Evolutionary conservation across 2,888 invertebrate species (phyloP), one percentile per base, ranked within the genome.

Genomic region (Philaethria dido): DNA sequence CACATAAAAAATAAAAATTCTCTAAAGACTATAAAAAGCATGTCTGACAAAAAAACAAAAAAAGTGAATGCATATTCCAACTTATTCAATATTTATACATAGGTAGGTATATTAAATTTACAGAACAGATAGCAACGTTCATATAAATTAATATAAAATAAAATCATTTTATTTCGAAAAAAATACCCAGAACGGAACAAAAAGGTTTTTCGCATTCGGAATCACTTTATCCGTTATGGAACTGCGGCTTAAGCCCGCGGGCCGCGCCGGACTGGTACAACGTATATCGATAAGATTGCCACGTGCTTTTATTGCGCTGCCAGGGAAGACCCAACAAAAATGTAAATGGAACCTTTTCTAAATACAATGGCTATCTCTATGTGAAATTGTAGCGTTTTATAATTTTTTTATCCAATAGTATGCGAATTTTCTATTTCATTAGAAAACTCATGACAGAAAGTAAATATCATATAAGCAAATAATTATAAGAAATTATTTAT

Each of bases 271-370:
- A 75, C 74, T 73, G 78, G 74, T 78, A 87, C 89, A 89, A 80
- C 84, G 81, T 82, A 88, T 87, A 85, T 89, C 89, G 86, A 89
- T 86, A 87, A 89, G 87, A 87, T 81, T 81, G 78, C 78, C 77
- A 78, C 79, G 75, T 82, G 83, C 77, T 87, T 88, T 87, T 85
- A 88, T 88, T 86, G 88, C 88, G 83, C 78, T 76, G 78, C 74
- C 74, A 77, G 76, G 76, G 78, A 81, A 81, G 81, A 80, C 74
- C 74, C 71, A 62, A 70, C 70, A 81, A 82, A 83, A 84, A 82
- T 82, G 78, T 80, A 84, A 85, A 87, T 86, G 82, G 86, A 81
- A 76, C 77, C 72, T 68, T n/a, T 73, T 69, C 66, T 68, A 70
- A 61, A 55, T 66, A 61, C 66, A 59, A 66, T 36, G 22, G 39